Conservation (phyloP, 2,888 invertebrate genomes). For the Hofmannophila pseudospretella region DNA sequence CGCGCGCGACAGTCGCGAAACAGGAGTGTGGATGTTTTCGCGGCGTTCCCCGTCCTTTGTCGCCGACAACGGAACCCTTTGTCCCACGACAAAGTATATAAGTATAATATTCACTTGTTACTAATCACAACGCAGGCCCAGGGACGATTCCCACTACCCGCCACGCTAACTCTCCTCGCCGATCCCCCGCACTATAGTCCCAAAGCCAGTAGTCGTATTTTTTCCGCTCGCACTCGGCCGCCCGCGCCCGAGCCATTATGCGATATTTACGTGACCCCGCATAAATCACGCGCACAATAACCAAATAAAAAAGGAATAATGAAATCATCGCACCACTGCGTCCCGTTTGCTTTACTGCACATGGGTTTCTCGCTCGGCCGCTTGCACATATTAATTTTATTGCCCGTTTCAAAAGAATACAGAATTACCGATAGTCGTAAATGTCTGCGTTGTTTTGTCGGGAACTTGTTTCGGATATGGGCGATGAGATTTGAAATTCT, state of each 20-base stretch:
- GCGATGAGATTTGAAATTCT: background rate
- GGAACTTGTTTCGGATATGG: background rate
- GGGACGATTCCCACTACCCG: too few species aligned
- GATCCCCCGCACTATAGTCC: background rate
- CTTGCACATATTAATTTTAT: constrained; percentile 52
- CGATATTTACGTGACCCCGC: constrained; percentile 48
- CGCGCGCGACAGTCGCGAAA: too few species aligned
- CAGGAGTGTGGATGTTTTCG: too few species aligned
- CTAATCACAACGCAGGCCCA: too few species aligned
- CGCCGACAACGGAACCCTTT: too few species aligned
- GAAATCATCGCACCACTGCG: constrained; percentile 41
- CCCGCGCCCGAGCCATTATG: constrained; percentile 31
- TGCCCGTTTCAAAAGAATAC: constrained; percentile 29
- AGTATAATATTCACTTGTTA: too few species aligned
- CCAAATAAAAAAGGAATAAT: constrained; percentile 37
- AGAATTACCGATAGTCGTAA: constrained; percentile 31
- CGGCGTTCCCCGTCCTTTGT: too few species aligned
- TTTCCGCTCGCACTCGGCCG: constrained; percentile 14
- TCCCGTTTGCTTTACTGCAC: constrained; percentile 46
- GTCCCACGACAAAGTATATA: too few species aligned
- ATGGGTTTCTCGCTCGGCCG: constrained; percentile 45
- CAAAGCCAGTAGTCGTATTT: constrained; percentile 4
- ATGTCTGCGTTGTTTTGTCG: constrained; percentile 16
- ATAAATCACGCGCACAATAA: constrained; percentile 44
- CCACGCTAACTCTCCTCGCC: too few species aligned